phyloP scores from a whole-genome alignment of 2,113 vertebrate species.

The Entelurus aequoreus region DNA sequence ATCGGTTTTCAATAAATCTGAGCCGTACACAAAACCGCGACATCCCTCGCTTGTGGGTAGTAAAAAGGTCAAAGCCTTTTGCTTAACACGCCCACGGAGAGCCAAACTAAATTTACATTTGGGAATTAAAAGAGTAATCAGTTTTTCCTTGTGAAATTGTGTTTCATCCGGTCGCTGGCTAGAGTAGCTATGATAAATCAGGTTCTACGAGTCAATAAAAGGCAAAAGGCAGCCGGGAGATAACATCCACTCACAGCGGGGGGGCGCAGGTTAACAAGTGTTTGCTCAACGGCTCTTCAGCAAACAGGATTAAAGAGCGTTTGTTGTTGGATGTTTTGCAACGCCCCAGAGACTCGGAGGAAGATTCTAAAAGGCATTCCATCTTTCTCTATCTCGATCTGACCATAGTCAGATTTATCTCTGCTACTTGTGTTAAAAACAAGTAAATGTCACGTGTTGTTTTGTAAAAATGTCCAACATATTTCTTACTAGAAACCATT shows the following conservation, averaged over 20 bases:
- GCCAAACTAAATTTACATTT: slow-evolving; percentile 15
- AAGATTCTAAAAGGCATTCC: slow-evolving; percentile 18
- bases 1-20: slow-evolving; percentile 9
- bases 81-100: slow-evolving; percentile 2
- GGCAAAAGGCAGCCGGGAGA: slow-evolving; percentile 28
- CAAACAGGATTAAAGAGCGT: slow-evolving; percentile 35
- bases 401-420: slow-evolving; percentile 34
- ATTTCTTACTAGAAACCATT: background rate
- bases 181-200: slow-evolving; percentile 18
- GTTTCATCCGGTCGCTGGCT: slow-evolving; percentile 10
- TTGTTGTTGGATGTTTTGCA: slow-evolving; percentile 9
- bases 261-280: slow-evolving; percentile 36
- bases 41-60: background rate
- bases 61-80: slow-evolving; percentile 16
- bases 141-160: slow-evolving; percentile 18
- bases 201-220: slow-evolving; percentile 23
- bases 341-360: slow-evolving; percentile 11
- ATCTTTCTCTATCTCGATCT: slow-evolving; percentile 42
- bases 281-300: slow-evolving; percentile 23
- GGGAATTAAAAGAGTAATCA: slow-evolving; percentile 30
- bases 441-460: background rate
- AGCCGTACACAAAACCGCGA: slow-evolving; percentile 9
- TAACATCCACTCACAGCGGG: slow-evolving; percentile 28
- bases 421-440: slow-evolving; percentile 9
- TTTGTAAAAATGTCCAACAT: slow-evolving; percentile 6